These are phyloP conservation scores for Bambusicola thoracicus DNA, from an alignment of 2,113 vertebrate species.

Conservation along the genomic window DNA sequence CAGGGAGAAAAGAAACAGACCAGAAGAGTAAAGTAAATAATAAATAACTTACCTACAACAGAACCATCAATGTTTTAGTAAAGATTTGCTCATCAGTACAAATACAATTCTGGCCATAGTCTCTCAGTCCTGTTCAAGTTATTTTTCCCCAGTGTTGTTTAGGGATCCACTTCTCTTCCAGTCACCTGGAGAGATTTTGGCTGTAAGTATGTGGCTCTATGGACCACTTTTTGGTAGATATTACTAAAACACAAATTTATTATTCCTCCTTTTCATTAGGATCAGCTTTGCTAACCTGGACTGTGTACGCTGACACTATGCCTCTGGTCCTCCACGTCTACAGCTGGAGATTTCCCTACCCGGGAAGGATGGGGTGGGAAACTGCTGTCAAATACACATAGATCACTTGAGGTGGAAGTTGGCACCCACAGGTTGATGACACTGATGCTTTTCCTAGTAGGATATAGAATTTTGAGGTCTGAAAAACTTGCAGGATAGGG, in stretches of 20 bases:
- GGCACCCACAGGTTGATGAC: neutral
- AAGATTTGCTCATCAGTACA: neutral
- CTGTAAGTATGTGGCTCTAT: fast-evolving
- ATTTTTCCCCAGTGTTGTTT: neutral
- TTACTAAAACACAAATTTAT: neutral
- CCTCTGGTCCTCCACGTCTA: neutral
- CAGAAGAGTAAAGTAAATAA: neutral
- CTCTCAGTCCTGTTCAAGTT: neutral
- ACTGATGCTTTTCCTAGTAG: neutral
- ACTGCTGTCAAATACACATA: fast-evolving
- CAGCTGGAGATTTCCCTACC: fast-evolving
- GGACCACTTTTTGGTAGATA: neutral
- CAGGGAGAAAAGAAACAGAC: neutral
- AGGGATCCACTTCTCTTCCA: neutral
- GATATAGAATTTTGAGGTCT: neutral
- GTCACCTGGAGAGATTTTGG: fast-evolving
- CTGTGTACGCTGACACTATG: neutral
- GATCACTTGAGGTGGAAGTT: fast-evolving
- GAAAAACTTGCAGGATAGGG: fast-evolving
- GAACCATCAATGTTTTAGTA: too few relatives aligned
- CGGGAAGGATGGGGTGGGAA: neutral
- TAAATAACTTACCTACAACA: neutral
- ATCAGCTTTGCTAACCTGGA: neutral
- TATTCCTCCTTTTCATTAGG: neutral
- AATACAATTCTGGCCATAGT: neutral